Percentiles rank a stretch among this genome's conserved stretches.
Conservation (phyloP, 2,113 vertebrate genomes). For the Ptychochromis oligacanthus region DNA sequence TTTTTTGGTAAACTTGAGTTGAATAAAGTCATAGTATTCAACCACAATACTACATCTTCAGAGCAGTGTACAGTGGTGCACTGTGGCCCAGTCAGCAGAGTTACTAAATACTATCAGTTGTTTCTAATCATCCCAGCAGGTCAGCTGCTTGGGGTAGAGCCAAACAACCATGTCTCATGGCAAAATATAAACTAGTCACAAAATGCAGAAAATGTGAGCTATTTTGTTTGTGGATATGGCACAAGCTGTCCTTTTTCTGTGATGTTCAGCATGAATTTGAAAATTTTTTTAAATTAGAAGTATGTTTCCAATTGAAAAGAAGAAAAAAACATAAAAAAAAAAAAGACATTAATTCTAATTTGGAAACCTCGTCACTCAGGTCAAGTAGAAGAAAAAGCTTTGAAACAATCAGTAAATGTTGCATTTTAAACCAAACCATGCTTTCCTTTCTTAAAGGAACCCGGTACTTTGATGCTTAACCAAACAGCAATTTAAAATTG, state of each 20-base stretch:
- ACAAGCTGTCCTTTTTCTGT: no score
- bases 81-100: neutral
- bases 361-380: neutral
- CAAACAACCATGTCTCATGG: neutral
- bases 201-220: neutral
- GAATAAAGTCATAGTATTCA: neutral
- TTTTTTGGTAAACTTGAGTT: neutral
- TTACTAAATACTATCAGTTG: neutral
- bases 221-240: neutral
- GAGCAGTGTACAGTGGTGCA: neutral
- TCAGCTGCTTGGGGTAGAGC: neutral
- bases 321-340: neutral
- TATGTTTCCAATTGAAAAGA: neutral
- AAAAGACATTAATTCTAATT: neutral
- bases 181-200: neutral
- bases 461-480: neutral
- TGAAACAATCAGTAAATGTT: neutral
- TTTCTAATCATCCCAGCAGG: neutral
- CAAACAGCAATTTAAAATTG: neutral
- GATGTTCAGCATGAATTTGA: rapidly evolving
- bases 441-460: neutral
- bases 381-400: neutral
- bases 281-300: neutral
- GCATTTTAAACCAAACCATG: neutral
- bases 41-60: neutral